Evolutionary conservation across 2,888 invertebrate genomes (phyloP).

Genomic region (Agonopterix subpropinquella): DNA sequence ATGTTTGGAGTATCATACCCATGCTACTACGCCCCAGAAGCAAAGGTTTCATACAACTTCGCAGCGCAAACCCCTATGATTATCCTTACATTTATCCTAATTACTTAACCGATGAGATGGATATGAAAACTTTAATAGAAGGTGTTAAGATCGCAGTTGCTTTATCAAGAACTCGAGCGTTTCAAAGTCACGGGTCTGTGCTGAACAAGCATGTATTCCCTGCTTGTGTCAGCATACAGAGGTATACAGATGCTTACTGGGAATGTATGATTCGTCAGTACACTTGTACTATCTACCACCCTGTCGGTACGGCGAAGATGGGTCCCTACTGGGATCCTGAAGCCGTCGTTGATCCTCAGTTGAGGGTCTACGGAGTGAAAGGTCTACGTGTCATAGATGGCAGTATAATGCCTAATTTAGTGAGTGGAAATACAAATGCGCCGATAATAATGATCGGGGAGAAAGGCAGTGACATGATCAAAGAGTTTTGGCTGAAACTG

Average conservation of each 20-base stretch:
- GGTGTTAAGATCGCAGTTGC: slow-evolving; percentile 90
- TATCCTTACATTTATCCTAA: slow-evolving; percentile 95
- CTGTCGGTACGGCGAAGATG: slow-evolving; percentile 92
- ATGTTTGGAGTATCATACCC: slow-evolving; percentile 90
- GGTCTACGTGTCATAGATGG: slow-evolving; percentile 89
- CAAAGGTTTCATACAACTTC: slow-evolving; percentile 86
- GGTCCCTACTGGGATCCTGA: slow-evolving; percentile 90
- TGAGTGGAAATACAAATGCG: slow-evolving; percentile 91
- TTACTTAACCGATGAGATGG: slow-evolving; percentile 87
- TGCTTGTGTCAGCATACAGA: slow-evolving; percentile 80
- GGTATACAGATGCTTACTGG: slow-evolving; percentile 86
- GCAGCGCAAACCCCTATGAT: slow-evolving; percentile 89
- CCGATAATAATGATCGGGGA: slow-evolving; percentile 94
- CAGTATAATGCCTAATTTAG: slow-evolving; percentile 90
- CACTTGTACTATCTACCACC: slow-evolving; percentile 90
- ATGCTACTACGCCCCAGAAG: slow-evolving; percentile 90
- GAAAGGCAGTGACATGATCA: slow-evolving; percentile 91
- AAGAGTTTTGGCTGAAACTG: slow-evolving; percentile 85
- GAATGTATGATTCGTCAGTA: slow-evolving; percentile 92
- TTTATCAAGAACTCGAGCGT: slow-evolving; percentile 86
- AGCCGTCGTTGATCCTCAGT: slow-evolving; percentile 88
- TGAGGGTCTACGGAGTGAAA: slow-evolving; percentile 86
- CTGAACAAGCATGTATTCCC: slow-evolving; percentile 84
- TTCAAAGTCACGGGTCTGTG: slow-evolving; percentile 82
- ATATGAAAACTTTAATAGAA: slow-evolving; percentile 87